Conservation (phyloP, 2,797 vertebrate species). For the Diceros bicornis region DNA sequence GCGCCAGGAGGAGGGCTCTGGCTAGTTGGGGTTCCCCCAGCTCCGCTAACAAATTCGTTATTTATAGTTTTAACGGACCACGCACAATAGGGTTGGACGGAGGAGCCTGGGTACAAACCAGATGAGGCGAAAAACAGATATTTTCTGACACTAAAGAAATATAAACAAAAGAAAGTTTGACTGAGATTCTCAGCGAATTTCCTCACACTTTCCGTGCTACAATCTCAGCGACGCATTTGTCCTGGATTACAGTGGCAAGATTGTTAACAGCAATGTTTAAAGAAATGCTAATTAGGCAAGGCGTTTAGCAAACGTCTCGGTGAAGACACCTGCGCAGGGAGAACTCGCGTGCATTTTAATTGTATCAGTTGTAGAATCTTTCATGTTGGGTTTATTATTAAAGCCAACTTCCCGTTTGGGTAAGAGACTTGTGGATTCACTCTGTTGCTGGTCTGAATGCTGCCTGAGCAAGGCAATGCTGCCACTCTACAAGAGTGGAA, state of each 20-base stretch:
- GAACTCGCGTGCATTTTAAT: slow-evolving; percentile 63
- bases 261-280: slow-evolving; percentile 86
- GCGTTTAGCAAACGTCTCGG: slow-evolving; percentile 67
- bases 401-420: slow-evolving; percentile 47
- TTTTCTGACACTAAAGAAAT: slow-evolving; percentile 81
- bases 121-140: slow-evolving; percentile 45
- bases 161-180: slow-evolving; percentile 88
- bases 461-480: background rate
- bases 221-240: slow-evolving; percentile 81
- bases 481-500: background rate
- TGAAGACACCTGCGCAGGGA: slow-evolving; percentile 86
- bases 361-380: slow-evolving; percentile 40
- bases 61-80: background rate
- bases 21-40: slow-evolving; percentile 8
- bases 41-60: background rate
- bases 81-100: slow-evolving; percentile 71
- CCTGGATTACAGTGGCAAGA: slow-evolving; percentile 73
- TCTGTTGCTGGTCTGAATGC: background rate
- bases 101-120: slow-evolving; percentile 25
- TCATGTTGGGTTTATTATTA: background rate
- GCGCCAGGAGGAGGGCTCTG: slow-evolving; percentile 54
- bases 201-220: slow-evolving; percentile 79
- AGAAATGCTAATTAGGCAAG: slow-evolving; percentile 86
- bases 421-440: background rate
- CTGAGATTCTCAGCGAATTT: slow-evolving; percentile 85